Percentiles rank a stretch among this genome's conserved stretches.
phyloP scores from a whole-genome alignment of 1,140 invertebrate species.

The Drosophila bipectinata region DNA sequence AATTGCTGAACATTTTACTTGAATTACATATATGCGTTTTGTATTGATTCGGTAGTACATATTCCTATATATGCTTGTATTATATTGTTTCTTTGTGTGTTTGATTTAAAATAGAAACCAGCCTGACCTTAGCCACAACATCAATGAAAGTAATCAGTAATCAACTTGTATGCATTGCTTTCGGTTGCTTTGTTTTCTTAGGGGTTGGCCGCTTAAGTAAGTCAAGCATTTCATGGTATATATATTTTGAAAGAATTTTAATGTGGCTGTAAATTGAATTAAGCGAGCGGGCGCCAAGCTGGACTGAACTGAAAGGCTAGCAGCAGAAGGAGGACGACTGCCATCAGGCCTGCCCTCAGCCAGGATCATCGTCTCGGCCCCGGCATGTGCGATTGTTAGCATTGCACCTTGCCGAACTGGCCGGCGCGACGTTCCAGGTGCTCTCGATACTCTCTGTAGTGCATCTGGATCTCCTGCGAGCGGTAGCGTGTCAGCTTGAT shows the following conservation, averaged over 20 bases:
- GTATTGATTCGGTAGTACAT: conserved; percentile 60
- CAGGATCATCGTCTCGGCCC: conserved; percentile 67
- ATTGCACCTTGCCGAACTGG: conserved; percentile 80
- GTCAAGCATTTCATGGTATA: conserved; percentile 58
- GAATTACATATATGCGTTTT: conserved; percentile 65
- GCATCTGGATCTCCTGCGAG: conserved; percentile 85
- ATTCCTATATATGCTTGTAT: conserved; percentile 51
- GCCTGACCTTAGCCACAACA: conserved; percentile 28
- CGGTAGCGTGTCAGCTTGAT: conserved; percentile 98
- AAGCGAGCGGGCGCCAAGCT: conserved; percentile 33
- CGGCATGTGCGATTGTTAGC: conserved; percentile 76
- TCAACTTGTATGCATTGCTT: conserved; percentile 10
- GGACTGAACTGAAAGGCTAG: conserved; percentile 61
- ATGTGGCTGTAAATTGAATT: conserved; percentile 14
- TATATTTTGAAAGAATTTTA: conserved; percentile 15
- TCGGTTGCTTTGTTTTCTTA: conserved; percentile 19
- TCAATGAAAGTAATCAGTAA: conserved; percentile 18
- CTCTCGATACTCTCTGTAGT: conserved; percentile 82
- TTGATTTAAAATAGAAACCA: conserved; percentile 58
- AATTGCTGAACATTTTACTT: conserved; percentile 80
- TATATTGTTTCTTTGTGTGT: conserved; percentile 28
- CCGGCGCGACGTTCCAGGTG: conserved; percentile 70
- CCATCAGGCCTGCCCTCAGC: conserved; percentile 66
- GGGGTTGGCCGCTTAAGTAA: conserved; percentile 62
- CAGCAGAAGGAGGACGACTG: conserved; percentile 59